Conservation (phyloP, 2,113 vertebrate genomes). For the Actenoides lindsayi region DNA sequence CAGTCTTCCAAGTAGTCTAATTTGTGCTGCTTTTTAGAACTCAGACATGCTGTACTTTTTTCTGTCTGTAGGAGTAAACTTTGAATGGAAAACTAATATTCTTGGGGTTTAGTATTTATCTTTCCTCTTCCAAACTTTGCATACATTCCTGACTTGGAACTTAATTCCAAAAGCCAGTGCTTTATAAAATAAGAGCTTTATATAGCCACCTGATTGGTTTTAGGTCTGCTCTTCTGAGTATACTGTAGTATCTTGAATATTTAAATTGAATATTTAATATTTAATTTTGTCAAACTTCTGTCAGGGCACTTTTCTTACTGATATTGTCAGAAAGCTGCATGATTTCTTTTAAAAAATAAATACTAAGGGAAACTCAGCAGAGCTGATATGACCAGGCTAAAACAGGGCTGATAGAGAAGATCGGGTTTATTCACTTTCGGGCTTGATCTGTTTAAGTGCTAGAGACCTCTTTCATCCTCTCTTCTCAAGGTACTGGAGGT, state of each 20-base stretch:
- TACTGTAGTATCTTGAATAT: neutral
- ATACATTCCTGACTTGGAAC: neutral
- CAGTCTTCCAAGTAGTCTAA: neutral
- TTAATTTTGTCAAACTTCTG: constrained; percentile 29
- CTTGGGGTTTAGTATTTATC: neutral
- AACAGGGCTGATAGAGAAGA: neutral
- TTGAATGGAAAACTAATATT: neutral
- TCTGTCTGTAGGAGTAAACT: neutral
- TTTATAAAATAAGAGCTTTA: neutral
- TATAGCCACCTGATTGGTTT: neutral
- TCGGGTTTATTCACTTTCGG: neutral
- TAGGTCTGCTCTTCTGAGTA: neutral
- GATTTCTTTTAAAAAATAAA: constrained; percentile 8
- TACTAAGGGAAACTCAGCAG: neutral
- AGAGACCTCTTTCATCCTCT: neutral
- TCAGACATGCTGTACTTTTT: neutral
- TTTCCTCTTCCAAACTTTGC: neutral
- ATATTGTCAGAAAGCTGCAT: neutral
- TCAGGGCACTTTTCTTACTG: constrained; percentile 14
- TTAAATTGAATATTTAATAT: neutral
- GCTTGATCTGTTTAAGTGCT: neutral
- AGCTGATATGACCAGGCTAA: neutral
- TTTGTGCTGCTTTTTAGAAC: neutral
- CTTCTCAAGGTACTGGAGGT: neutral
- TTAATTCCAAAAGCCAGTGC: neutral